phyloP scores from a whole-genome alignment of 35 echinoderm and acorn worm genomes.

The Strongylocentrotus purpuratus region DNA sequence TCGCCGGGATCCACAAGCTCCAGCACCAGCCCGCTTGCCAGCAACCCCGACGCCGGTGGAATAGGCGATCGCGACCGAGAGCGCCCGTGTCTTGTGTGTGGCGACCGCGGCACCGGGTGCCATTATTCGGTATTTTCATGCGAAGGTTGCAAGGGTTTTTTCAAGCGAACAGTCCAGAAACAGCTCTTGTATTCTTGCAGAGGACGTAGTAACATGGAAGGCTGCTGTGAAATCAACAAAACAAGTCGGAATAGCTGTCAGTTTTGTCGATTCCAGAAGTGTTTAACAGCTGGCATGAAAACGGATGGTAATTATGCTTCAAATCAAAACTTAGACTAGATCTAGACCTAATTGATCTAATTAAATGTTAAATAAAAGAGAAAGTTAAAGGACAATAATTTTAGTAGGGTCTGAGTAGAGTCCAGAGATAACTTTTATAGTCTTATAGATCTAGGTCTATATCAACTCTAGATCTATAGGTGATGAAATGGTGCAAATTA shows the following conservation, averaged over 20 bases:
- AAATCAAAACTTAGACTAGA: too few species aligned
- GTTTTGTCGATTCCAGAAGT: constrained; percentile 85
- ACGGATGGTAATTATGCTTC: constrained; percentile 73
- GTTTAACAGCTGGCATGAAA: constrained; percentile 80
- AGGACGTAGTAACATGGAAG: constrained; percentile 7
- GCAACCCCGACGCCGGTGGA: not conserved
- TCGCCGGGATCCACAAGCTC: not conserved
- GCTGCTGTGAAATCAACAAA: constrained; percentile 64
- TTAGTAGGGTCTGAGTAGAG: too few species aligned
- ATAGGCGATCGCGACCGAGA: not conserved
- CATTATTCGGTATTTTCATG: constrained; percentile 82
- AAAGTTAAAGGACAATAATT: too few species aligned
- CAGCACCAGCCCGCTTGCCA: not conserved
- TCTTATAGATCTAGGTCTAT: too few species aligned
- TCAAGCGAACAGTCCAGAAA: constrained; percentile 91
- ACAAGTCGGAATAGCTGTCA: constrained; percentile 70
- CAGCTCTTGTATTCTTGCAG: constrained; percentile 75
- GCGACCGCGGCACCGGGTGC: constrained; percentile 67
- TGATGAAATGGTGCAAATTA: too few species aligned
- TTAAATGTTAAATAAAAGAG: too few species aligned
- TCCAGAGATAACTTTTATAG: too few species aligned
- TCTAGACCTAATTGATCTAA: too few species aligned
- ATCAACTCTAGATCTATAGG: too few species aligned
- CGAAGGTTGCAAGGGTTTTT: constrained; percentile 89
- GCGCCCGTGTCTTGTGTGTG: constrained; percentile 67